Evolutionary conservation across 2,797 vertebrate genomes (phyloP), one percentile per base, ranked within the genome.

Genomic region (Halcyon chelicuti): DNA sequence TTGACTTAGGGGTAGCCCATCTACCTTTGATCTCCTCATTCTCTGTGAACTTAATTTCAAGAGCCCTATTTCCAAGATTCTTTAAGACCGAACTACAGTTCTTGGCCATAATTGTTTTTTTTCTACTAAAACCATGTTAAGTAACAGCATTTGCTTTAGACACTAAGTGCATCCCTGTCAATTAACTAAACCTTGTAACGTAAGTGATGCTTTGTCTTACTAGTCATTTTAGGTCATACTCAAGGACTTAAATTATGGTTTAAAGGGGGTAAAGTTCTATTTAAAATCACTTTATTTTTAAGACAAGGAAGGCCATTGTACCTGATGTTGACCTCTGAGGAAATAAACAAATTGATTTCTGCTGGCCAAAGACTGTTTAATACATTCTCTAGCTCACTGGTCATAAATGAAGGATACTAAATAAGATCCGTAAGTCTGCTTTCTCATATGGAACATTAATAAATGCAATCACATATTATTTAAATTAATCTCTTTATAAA

Each of bases 401-500:
- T 76, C 44, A 52, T 73, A 93, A 95, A 71, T 91, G 35, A 73
- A 80, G 83, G 75, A 54, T 82, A 42, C 81, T 92, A 54, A 25
- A 47, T 70, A 89, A 71, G 40, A 75, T 82, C 73, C 61, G 10
- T 65, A 73, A n/a, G 57, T 79, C 94, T 94, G 73, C 65, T 46
- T 86, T 67, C 86, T 94, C 21, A 22, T 66, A 67, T 17, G 37
- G 67, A 55, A 47, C 76, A 61, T 89, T 90, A 92, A 89, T 84
- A 82, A 94, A 82, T 80, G 58, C 68, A 93, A 68, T 82, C 28
- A 66, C 42, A 0, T 61, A 89, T 94, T 91, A 95, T 94, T 96
- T 95, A 81, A 94, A 94, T 91, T 92, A 97, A 91, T 83, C 70
- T 52, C 65, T 92, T 76, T 93, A 92, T 88, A 94, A 96, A 96